Base-by-base conservation (phyloP, 92 coral and sea anemone genomes). In the Isaurus tuberculatus region DNA sequence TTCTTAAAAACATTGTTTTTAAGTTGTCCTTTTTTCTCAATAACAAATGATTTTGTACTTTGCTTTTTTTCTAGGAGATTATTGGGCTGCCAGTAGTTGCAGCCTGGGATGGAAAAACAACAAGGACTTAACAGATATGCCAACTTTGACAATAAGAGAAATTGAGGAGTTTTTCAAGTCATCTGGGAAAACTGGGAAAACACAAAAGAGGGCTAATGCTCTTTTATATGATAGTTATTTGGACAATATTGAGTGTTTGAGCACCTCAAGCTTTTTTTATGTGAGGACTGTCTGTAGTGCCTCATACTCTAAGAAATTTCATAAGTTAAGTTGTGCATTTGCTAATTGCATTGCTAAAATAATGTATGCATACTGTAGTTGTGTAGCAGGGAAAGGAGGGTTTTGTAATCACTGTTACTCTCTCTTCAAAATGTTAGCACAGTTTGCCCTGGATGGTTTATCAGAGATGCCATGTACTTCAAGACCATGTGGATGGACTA, bases 401-500 rank as follows among this genome's bases (percentile, higher is more conserved):
- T 87, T 84, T 26, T 91, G 89, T 40, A 91, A 90, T 51, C 94
- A 90, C 60, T 29, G 81, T 22, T 91, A 91, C 88, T 91, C 87
- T n/a, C 65, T 84, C 28, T 43, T 91, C 33, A 91, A 91, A 57
- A 25, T 88, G 29, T 49, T 85, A 33, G 90, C 92, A 19, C 84
- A 91, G 75, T 91, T 91, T 70, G 73, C 79, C 19, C 61, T 88
- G 0, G 94, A 91, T 70, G 78, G 89, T 60, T 44, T 71, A 55
- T 53, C 79, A 23, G 83, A 22, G 40, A 88, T 91, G 32, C 91
- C 95, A 9, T 91, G 91, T 26, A 78, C 91, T 19, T 91, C 90
- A 80, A 88, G 89, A 58, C 94, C 91, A 20, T 88, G 89, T 80
- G 89, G 89, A 11, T 88, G 90, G 94, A 91, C 92, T 33, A 92